Evolutionary conservation across 2,113 vertebrate species (phyloP).

Genomic region (Thunnus thynnus): DNA sequence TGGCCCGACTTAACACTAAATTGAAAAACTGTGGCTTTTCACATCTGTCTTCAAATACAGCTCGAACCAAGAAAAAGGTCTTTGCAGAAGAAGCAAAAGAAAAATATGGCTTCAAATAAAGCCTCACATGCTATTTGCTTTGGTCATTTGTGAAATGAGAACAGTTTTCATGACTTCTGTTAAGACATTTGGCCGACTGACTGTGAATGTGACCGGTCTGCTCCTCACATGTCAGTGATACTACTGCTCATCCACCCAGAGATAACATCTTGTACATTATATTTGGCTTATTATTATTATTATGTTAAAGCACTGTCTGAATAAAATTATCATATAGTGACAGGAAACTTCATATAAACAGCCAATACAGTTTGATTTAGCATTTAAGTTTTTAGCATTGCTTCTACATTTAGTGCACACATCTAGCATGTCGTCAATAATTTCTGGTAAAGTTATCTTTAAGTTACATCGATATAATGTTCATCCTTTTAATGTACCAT

Average conservation of each 20-base stretch:
- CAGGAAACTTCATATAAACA: too few relatives aligned
- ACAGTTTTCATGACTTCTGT: slow-evolving; percentile 8
- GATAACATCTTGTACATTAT: not conserved
- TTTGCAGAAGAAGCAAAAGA: slow-evolving; percentile 37
- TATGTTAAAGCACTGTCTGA: not conserved
- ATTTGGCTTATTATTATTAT: not conserved
- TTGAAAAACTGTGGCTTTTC: slow-evolving; percentile 71
- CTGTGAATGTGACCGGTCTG: slow-evolving; percentile 37
- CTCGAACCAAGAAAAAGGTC: slow-evolving; percentile 36
- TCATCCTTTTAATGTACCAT: too few relatives aligned
- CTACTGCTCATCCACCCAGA: not conserved
- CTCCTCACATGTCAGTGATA: slow-evolving; percentile 46
- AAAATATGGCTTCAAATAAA: slow-evolving; percentile 39
- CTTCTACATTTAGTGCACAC: too few relatives aligned
- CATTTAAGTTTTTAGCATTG: too few relatives aligned
- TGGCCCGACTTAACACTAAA: slow-evolving; percentile 64
- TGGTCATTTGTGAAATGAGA: slow-evolving; percentile 9
- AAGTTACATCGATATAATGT: too few relatives aligned
- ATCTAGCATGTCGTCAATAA: too few relatives aligned
- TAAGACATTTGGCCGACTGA: slow-evolving; percentile 25
- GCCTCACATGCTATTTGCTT: slow-evolving; percentile 21
- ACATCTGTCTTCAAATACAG: slow-evolving; percentile 69
- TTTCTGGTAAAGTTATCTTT: too few relatives aligned
- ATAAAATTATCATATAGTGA: too few relatives aligned
- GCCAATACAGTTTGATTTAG: too few relatives aligned